Conservation (phyloP, 1,140 invertebrate species). For the Dinothrombium tinctorium region DNA sequence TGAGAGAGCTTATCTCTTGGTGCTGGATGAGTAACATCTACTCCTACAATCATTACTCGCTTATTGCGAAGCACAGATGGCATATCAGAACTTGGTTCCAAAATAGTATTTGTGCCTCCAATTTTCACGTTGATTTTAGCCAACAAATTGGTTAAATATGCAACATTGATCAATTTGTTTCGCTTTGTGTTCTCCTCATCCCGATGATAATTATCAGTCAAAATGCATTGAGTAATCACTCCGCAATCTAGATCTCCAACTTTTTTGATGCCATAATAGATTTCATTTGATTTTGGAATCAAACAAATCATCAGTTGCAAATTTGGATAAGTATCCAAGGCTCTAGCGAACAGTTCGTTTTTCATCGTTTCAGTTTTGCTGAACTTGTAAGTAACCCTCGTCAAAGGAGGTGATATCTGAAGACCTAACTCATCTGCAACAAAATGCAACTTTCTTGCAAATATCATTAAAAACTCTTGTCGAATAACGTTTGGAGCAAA, state of each 20-base stretch:
- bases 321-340: too few relatives aligned
- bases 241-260: constrained; percentile 44
- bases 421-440: too few relatives aligned
- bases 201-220: constrained; percentile 17
- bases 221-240: constrained; percentile 57
- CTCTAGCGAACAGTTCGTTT: too few relatives aligned
- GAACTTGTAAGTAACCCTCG: too few relatives aligned
- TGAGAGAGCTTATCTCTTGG: not conserved
- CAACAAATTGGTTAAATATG: constrained; percentile 37
- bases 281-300: constrained; percentile 1
- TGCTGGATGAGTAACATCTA: constrained; percentile 3
- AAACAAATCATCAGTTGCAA: not conserved
- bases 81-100: constrained; percentile 18
- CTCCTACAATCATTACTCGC: constrained; percentile 3
- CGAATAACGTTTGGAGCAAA: too few relatives aligned
- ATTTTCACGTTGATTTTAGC: constrained; percentile 62
- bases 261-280: constrained; percentile 35
- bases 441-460: too few relatives aligned
- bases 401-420: too few relatives aligned
- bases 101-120: constrained; percentile 39
- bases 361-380: too few relatives aligned
- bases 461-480: too few relatives aligned
- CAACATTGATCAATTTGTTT: not conserved
- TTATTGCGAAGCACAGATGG: constrained; percentile 17
- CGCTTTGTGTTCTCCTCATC: not conserved